Evolutionary conservation across 2,888 invertebrate genomes (phyloP).

Genomic region (Epirrhoe alternata): DNA sequence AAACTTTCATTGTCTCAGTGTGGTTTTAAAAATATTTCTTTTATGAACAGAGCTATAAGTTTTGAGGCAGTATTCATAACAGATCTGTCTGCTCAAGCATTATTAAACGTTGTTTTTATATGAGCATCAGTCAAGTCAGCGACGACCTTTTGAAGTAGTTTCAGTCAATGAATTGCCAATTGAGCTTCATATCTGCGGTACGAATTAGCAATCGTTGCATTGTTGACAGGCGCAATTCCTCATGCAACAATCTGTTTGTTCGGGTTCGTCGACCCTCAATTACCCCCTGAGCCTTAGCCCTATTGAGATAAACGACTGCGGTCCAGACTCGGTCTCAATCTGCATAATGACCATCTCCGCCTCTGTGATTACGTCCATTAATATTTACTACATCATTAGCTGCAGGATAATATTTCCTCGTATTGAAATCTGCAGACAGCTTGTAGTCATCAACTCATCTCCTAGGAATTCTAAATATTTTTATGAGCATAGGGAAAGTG

Average conservation of each 20-base stretch:
- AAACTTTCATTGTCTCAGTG: slow-evolving; percentile 20
- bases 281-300: slow-evolving; percentile 68
- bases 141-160: slow-evolving; percentile 8
- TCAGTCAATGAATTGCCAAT: slow-evolving; percentile 21
- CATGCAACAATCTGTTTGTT: slow-evolving; percentile 61
- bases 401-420: slow-evolving; percentile 13
- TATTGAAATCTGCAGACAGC: slow-evolving; percentile 3
- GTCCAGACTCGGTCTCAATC: slow-evolving; percentile 63
- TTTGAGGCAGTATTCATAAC: not conserved
- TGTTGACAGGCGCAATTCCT: slow-evolving; percentile 58
- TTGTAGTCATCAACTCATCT: slow-evolving; percentile 1
- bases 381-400: slow-evolving; percentile 66
- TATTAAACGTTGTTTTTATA: not conserved
- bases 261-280: slow-evolving; percentile 71
- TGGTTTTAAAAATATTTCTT: slow-evolving; percentile 5
- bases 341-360: slow-evolving; percentile 67
- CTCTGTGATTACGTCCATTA: slow-evolving; percentile 63
- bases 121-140: not conserved
- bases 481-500: not conserved
- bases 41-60: not conserved
- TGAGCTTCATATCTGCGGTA: slow-evolving; percentile 22
- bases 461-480: not conserved
- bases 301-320: slow-evolving; percentile 68
- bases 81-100: not conserved
- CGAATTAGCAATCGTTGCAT: slow-evolving; percentile 38